Base-by-base conservation (phyloP, 2,797 vertebrate genomes). In the Rhinella marina region DNA sequence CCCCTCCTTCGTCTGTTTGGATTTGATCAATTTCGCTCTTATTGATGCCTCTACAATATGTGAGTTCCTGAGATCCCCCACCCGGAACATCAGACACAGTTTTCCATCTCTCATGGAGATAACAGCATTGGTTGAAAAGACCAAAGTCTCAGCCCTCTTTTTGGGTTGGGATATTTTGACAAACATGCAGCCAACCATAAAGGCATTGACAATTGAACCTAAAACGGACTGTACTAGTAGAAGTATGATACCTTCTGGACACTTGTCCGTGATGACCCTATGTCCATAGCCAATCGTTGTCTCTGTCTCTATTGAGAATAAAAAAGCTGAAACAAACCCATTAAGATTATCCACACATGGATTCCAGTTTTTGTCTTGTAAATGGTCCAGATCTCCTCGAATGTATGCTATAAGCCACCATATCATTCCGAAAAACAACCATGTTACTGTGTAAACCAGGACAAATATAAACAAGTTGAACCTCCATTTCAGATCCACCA, bases 181-280 rank as follows among this genome's bases (percentile, higher is more conserved):
- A 91, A 99, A 99, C 98, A 99, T 99, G 94, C 98, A 99, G 77
- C 98, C 98, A 92, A 99, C 98, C 98, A 99, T 99, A 94, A 99
- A 99, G 88, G 98, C 98, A 32, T 99, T 99, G 86, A 99, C 98
- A 68, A 99, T 99, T 89, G 98, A 99, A 83, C 98, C 98, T 95
- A 99, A 93, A 93, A 99, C 98, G 0, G 98, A 99, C 92, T 99
- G 98, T 87, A 99, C 93, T 92, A 99, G 93, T 90, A 99, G 96
- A 91, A 99, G 96, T 72, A 99, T 89, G 68, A 99, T 99, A 27
- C 98, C 98, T 94, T 99, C 98, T 0, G 97, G 98, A 92, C 98
- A 99, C 93, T 99, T 94, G 95, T 99, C 98, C 13, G 98, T 99
- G 95, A 99, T 99, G 90, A 99, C 98, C 87, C 98, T 95, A 93